phyloP scores from a whole-genome alignment of 1,140 invertebrate genomes.

The Anastrepha obliqua region DNA sequence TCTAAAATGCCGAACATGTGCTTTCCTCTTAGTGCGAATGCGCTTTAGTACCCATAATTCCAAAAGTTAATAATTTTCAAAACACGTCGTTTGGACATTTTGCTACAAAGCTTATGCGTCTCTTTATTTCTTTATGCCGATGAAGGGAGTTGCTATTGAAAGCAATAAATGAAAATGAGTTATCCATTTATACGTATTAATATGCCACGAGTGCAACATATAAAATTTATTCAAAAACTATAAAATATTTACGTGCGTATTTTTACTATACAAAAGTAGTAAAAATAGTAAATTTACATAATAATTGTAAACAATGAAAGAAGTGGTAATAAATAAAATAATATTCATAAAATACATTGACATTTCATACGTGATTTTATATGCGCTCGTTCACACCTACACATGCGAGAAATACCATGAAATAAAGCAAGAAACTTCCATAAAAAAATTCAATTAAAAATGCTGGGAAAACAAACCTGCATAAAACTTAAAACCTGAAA shows the following conservation, averaged over 20 bases:
- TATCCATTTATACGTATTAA: neutral
- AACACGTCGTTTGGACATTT: too few species aligned
- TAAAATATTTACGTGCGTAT: conserved; percentile 4
- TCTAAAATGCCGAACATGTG: too few species aligned
- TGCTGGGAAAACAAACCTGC: conserved; percentile 18
- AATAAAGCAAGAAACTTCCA: neutral
- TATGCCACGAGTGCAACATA: neutral
- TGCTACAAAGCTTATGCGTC: too few species aligned
- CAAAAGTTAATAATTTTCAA: too few species aligned
- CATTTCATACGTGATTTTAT: conserved; percentile 17
- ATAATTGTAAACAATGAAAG: neutral
- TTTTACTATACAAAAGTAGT: neutral
- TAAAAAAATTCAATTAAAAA: neutral
- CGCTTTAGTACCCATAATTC: neutral
- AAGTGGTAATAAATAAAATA: conserved; percentile 10
- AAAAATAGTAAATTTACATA: neutral
- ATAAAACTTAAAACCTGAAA: conserved; percentile 4
- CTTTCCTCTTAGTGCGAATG: neutral
- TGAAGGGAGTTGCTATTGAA: neutral
- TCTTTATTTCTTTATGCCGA: neutral
- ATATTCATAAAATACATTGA: conserved; percentile 27
- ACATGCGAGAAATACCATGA: neutral
- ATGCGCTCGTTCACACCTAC: neutral
- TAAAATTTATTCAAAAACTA: conserved; percentile 7
- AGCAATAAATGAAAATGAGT: neutral